phyloP scores from a whole-genome alignment of 2,113 vertebrate genomes.

The Forbesichthys papilliferus region DNA sequence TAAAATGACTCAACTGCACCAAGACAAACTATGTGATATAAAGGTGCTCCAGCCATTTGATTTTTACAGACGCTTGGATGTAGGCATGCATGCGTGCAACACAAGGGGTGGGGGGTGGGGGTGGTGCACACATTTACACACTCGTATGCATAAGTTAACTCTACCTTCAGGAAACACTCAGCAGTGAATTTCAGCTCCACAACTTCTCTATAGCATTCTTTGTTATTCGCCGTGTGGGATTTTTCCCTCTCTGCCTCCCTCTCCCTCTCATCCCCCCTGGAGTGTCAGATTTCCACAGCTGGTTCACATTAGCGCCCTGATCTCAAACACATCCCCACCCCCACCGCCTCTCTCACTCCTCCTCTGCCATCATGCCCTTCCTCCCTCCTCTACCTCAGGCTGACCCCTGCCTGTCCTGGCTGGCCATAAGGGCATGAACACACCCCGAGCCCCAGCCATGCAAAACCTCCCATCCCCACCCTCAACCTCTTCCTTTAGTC shows the following conservation, averaged over 20 bases:
- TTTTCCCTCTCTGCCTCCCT: slow-evolving; percentile 42
- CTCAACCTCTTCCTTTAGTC: slow-evolving; percentile 4
- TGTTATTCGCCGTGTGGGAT: slow-evolving; percentile 62
- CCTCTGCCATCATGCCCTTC: slow-evolving; percentile 13
- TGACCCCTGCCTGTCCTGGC: slow-evolving; percentile 67
- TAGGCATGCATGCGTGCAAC: background rate
- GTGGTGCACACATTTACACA: background rate
- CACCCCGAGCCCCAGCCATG: slow-evolving; percentile 16
- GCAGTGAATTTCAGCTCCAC: background rate
- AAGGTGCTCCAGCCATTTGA: background rate
- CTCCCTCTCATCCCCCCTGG: slow-evolving; percentile 47
- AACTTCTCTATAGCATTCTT: slow-evolving; percentile 67
- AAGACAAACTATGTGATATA: slow-evolving; percentile 9
- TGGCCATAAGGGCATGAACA: slow-evolving; percentile 45
- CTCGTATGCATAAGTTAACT: background rate
- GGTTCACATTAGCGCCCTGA: slow-evolving; percentile 76
- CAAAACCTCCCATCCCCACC: slow-evolving; percentile 32
- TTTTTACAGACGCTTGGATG: background rate
- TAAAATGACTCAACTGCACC: slow-evolving; percentile 23
- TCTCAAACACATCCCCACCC: slow-evolving; percentile 34
- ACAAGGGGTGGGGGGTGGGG: too few species aligned
- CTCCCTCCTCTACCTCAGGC: slow-evolving; percentile 56
- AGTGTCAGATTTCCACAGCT: slow-evolving; percentile 82
- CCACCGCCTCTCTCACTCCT: slow-evolving; percentile 14
- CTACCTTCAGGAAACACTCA: slow-evolving; percentile 19